These are phyloP conservation scores for Echeneis naucrates DNA, from an alignment of 2,797 vertebrate genomes.

Conservation along the genomic window DNA sequence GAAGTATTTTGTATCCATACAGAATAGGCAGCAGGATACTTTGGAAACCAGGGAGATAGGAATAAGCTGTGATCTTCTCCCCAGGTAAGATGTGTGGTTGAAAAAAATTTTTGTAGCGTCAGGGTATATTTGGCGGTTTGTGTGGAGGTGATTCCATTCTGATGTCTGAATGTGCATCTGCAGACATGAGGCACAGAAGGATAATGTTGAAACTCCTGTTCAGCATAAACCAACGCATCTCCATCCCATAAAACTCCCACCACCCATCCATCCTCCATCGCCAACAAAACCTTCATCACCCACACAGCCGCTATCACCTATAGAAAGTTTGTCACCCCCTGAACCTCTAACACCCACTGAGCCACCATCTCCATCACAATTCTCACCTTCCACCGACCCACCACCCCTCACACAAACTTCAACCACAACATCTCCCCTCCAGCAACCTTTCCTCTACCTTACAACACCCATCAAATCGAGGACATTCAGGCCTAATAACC, in stretches of 20 bases:
- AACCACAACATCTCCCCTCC: slow-evolving; percentile 10
- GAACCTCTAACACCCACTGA: slow-evolving; percentile 2
- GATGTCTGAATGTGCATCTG: slow-evolving; percentile 62
- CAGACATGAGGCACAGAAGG: slow-evolving; percentile 66
- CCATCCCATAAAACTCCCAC: slow-evolving; percentile 37
- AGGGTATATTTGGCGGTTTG: slow-evolving; percentile 12
- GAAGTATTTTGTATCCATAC: slow-evolving; percentile 92
- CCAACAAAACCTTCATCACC: slow-evolving; percentile 27
- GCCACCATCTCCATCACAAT: neutral
- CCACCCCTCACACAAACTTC: slow-evolving; percentile 12
- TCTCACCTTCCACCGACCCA: slow-evolving; percentile 1
- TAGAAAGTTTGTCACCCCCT: slow-evolving; percentile 9
- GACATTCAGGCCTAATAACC: slow-evolving; percentile 54
- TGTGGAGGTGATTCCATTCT: slow-evolving; percentile 44
- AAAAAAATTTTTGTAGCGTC: slow-evolving; percentile 10
- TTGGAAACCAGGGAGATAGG: slow-evolving; percentile 90
- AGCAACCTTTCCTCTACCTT: slow-evolving; percentile 41
- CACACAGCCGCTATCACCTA: neutral
- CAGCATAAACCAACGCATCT: slow-evolving; percentile 49
- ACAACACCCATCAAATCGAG: slow-evolving; percentile 45
- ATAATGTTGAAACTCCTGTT: slow-evolving; percentile 51
- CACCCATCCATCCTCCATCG: slow-evolving; percentile 30
- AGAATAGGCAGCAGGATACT: slow-evolving; percentile 85
- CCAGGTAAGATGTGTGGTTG: slow-evolving; percentile 85
- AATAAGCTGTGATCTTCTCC: slow-evolving; percentile 89